These are phyloP conservation scores for Ochlodes sylvanus DNA, from an alignment of 2,888 invertebrate genomes.

Conservation along the genomic window DNA sequence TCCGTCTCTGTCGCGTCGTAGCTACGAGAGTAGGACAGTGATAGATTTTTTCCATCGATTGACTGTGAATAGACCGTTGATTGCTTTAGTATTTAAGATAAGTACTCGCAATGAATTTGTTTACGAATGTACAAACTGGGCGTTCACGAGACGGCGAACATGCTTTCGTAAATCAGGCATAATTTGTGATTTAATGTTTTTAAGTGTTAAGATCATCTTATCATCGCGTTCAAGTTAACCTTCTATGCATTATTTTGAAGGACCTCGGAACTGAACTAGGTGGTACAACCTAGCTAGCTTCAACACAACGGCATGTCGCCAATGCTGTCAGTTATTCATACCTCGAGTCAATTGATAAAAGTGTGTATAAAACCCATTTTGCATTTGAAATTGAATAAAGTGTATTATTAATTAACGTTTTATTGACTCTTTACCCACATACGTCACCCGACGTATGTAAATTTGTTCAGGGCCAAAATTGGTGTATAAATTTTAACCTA, in stretches of 20 bases:
- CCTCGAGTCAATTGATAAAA: neutral
- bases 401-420: neutral
- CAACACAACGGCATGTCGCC: no score
- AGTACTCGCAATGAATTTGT: neutral
- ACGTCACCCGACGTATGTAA: no score
- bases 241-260: no score
- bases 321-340: no score
- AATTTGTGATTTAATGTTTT: neutral
- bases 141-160: neutral
- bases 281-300: no score
- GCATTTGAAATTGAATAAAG: no score
- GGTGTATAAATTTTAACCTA: no score
- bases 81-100: constrained; percentile 17
- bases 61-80: constrained; percentile 15
- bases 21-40: neutral
- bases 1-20: constrained; percentile 4
- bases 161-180: neutral
- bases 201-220: no score
- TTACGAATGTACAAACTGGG: neutral
- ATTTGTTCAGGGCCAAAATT: no score
- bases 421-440: no score
- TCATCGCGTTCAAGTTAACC: no score
- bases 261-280: no score
- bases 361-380: neutral
- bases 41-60: constrained; percentile 9